These are phyloP conservation scores for Leptocoma aspasia DNA, from an alignment of 2,113 vertebrate species.

Conservation along the genomic window DNA sequence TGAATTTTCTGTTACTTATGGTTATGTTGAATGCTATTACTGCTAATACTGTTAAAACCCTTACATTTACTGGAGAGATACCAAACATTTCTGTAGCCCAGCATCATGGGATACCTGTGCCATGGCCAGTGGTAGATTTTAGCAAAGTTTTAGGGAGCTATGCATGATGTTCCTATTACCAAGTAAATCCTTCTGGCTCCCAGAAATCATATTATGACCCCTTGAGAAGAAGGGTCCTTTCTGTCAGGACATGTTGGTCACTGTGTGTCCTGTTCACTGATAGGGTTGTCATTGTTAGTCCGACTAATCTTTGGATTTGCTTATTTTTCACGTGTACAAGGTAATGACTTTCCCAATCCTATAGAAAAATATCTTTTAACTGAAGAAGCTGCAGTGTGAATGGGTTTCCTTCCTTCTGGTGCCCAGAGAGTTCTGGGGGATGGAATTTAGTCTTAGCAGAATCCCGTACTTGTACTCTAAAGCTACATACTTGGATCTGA, in stretches of 20 bases:
- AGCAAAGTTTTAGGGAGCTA: neutral
- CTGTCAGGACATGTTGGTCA: neutral
- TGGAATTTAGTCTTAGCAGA: neutral
- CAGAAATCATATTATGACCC: neutral
- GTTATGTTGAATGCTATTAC: neutral
- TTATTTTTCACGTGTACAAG: accelerated
- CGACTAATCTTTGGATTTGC: neutral
- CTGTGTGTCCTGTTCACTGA: neutral
- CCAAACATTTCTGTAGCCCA: too few relatives aligned
- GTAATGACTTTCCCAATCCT: neutral
- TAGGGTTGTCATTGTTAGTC: accelerated
- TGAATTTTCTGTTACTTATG: accelerated
- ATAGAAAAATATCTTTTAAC: neutral
- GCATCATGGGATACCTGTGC: accelerated
- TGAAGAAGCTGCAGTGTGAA: neutral
- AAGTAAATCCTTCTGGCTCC: neutral
- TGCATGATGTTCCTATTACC: neutral
- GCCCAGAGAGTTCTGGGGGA: neutral
- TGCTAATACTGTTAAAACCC: neutral
- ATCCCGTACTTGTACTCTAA: neutral
- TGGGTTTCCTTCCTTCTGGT: neutral
- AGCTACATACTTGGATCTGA: neutral
- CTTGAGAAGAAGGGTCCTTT: neutral
- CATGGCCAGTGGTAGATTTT: neutral
- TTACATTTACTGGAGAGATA: neutral